Base-by-base conservation (phyloP, 2,888 invertebrate species). In the Ceriagrion tenellum region DNA sequence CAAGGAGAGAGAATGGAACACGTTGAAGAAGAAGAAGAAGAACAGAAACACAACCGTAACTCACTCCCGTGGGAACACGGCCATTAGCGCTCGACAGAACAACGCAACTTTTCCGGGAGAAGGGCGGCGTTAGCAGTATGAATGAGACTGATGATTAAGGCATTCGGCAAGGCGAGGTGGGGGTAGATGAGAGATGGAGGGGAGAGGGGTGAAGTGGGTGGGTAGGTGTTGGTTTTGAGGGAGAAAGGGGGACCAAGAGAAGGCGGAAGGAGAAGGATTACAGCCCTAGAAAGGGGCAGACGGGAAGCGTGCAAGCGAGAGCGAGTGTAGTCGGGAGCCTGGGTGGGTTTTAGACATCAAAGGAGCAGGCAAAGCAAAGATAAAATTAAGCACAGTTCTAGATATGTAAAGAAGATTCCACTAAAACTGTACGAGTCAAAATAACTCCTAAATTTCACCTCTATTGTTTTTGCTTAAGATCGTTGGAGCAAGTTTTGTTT, bases 61-160 rank as follows among this genome's bases (percentile, higher is more conserved):
- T 81, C 81, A 35, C 81, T 35, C 59, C 95, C 89, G 69, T 47
- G 95, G 81, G 47, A 95, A 90, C 26, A 69, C 56, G 55, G 30
- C 55, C 47, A 56, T 30, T 40, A 63, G 30, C 20, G n/a, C 63
- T 47, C 95, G 23, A n/a, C 88, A 35, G 23, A 55, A 95, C 95
- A 89, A 59, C 55, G 59, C 30, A 56, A 88, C 47, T 88, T 95
- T 47, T 88, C 55, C 55, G 20, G 89, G 55, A 1, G 95, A 23
- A 47, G 13, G 18, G 59, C 16, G 20, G 59, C 16, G 59, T 47
- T 47, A 59, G 35, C 91, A n/a, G 63, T 23, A 90, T 63, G 63
- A 93, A 93, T 69, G 63, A 26, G 56, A 56, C 30, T 93, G 56
- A 59, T 90, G 90, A 93, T 93, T 93, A 59, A 56, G n/a, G 55